Percentiles rank a stretch among this genome's conserved stretches.
Evolutionary conservation across 2,113 vertebrate genomes (phyloP).

Genomic region (Erpornis zantholeuca): DNA sequence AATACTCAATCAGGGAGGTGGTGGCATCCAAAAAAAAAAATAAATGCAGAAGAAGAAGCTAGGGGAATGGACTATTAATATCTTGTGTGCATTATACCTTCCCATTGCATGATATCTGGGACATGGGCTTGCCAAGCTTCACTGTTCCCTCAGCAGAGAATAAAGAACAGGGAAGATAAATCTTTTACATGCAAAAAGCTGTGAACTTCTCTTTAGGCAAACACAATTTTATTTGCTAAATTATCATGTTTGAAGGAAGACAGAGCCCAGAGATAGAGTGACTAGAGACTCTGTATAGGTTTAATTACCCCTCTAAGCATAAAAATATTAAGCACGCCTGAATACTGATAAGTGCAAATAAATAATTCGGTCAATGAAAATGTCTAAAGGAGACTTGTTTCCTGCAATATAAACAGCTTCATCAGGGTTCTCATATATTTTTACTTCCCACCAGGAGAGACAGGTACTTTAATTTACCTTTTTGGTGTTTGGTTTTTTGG

Average conservation of each 20-base stretch:
- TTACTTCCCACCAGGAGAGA: not conserved
- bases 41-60: not conserved
- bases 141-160: not conserved
- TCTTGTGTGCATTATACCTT: not conserved
- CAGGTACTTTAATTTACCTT: not conserved
- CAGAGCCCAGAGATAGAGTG: not conserved
- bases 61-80: not conserved
- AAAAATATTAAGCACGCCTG: not conserved
- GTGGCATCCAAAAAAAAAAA: not conserved
- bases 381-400: not conserved
- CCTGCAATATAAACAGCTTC: not conserved
- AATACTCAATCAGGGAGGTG: not conserved
- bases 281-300: not conserved
- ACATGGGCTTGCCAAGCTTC: not conserved
- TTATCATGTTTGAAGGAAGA: not conserved
- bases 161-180: not conserved
- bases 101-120: not conserved
- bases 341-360: constrained; percentile 22
- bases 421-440: not conserved
- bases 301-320: constrained; percentile 31
- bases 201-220: not conserved
- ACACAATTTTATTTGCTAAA: not conserved
- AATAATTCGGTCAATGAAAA: constrained; percentile 12
- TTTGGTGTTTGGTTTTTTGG: not conserved
- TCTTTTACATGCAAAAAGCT: not conserved